These are phyloP conservation scores for Tursiops truncatus DNA, from an alignment of 2,113 vertebrate genomes.

Conservation along the genomic window DNA sequence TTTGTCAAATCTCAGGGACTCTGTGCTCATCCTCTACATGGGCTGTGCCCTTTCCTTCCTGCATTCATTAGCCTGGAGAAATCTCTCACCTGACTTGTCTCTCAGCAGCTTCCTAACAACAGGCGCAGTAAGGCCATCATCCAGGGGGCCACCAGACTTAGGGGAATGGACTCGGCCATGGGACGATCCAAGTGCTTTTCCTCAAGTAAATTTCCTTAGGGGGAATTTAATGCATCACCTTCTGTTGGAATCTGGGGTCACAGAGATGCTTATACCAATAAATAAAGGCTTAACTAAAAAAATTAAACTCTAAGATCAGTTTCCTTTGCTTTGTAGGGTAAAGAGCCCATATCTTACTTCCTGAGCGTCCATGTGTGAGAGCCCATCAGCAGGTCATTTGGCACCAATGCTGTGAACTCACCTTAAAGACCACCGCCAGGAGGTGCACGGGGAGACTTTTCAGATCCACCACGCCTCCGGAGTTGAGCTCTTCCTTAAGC, in stretches of 20 bases:
- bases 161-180: not conserved
- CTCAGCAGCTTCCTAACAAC: not conserved
- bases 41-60: not conserved
- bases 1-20: not conserved
- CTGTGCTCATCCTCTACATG: fast-evolving
- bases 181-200: not conserved
- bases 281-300: not conserved
- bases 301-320: not conserved
- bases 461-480: conserved; percentile 86
- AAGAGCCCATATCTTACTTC: not conserved
- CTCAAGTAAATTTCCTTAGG: not conserved
- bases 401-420: conserved; percentile 54
- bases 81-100: not conserved
- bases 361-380: not conserved
- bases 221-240: not conserved
- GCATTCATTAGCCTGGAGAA: not conserved
- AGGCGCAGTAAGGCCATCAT: not conserved
- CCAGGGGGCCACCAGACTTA: not conserved
- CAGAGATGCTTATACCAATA: not conserved
- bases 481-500: conserved; percentile 91
- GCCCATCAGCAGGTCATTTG: fast-evolving
- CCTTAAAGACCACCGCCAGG: conserved; percentile 94
- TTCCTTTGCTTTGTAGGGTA: not conserved
- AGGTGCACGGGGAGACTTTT: conserved; percentile 87
- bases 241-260: not conserved